These are phyloP conservation scores for Uloborus plumipes DNA, from an alignment of 2,888 invertebrate species.

Conservation along the genomic window DNA sequence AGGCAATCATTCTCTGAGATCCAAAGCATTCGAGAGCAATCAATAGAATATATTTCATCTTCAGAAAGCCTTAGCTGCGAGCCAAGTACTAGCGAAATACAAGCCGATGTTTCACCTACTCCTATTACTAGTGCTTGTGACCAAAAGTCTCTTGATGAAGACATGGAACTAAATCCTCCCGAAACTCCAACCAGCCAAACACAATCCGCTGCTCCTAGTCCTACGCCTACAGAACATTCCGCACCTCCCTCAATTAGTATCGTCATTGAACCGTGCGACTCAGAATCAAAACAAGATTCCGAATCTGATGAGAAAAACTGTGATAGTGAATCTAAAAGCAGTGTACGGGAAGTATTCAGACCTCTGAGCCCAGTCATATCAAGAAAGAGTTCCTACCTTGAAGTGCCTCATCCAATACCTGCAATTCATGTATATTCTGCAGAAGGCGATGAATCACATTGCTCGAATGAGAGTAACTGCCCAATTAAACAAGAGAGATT, in stretches of 20 bases:
- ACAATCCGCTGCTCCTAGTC: slow-evolving; percentile 16
- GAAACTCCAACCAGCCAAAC: slow-evolving; percentile 4
- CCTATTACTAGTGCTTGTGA: slow-evolving; percentile 21
- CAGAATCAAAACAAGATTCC: slow-evolving; percentile 46
- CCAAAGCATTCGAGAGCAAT: slow-evolving; percentile 62
- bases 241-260: slow-evolving; percentile 35
- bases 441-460: slow-evolving; percentile 36
- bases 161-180: slow-evolving; percentile 1
- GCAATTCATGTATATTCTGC: slow-evolving; percentile 54
- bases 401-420: slow-evolving; percentile 62
- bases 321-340: slow-evolving; percentile 35
- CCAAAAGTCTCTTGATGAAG: slow-evolving; percentile 1
- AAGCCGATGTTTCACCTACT: slow-evolving; percentile 59
- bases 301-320: slow-evolving; percentile 46
- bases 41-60: slow-evolving; percentile 64
- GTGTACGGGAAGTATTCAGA: slow-evolving; percentile 13
- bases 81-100: slow-evolving; percentile 49
- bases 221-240: slow-evolving; percentile 16
- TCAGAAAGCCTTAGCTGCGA: slow-evolving; percentile 61
- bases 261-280: slow-evolving; percentile 43
- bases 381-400: slow-evolving; percentile 61
- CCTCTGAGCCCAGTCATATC: slow-evolving; percentile 35
- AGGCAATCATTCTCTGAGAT: slow-evolving; percentile 60
- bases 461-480: slow-evolving; percentile 14
- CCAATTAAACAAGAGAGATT: slow-evolving; percentile 14